Evolutionary conservation across 1,140 invertebrate genomes (phyloP), one percentile per base, ranked within the genome.

Genomic region (Heliconius hewitsoni): DNA sequence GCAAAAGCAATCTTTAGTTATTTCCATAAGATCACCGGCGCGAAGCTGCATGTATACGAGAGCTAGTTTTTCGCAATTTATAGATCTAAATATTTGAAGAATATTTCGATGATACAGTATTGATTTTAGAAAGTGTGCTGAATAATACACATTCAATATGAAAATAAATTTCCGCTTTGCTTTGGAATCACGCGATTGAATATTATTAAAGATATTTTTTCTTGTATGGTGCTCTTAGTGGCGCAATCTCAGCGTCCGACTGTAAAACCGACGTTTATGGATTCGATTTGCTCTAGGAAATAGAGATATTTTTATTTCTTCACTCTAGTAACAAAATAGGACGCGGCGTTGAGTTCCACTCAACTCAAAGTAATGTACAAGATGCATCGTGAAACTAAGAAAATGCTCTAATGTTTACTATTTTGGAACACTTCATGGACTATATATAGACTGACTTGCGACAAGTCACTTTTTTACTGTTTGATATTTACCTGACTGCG

Each of bases 61-160:
- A 52, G 18, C 50, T 18, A 52, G 16, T 19, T 13, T 52, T 18
- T 8, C 18, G 16, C 16, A 46, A 23, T 23, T 2, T 50, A 4
- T 18, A 18, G 5, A 52, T 57, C n/a, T 11, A 23, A 23, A 23
- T 23, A 23, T 23, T 0, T 57, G 5, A 57, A 57, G 8, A 57
- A n/a, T 23, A 57, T 57, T 66, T 66, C 11, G 11, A 66, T 11
- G 23, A 66, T 30, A 66, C 2, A 66, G 3, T 27, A 66, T 30
- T 66, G 11, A 5, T 66, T 66, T 66, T 66, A 66, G 60, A 66
- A 66, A 66, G 60, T 66, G 60, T 30, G 30, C 60, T 66, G 23
- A 66, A 27, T 66, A 27, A 66, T 9, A n/a, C 23, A 9, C 23
- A 27, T 30, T 66, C 60, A 66, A 66, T 66, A 66, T 27, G 60